phyloP scores from a whole-genome alignment of 2,888 invertebrate species.

The Hedya salicella region DNA sequence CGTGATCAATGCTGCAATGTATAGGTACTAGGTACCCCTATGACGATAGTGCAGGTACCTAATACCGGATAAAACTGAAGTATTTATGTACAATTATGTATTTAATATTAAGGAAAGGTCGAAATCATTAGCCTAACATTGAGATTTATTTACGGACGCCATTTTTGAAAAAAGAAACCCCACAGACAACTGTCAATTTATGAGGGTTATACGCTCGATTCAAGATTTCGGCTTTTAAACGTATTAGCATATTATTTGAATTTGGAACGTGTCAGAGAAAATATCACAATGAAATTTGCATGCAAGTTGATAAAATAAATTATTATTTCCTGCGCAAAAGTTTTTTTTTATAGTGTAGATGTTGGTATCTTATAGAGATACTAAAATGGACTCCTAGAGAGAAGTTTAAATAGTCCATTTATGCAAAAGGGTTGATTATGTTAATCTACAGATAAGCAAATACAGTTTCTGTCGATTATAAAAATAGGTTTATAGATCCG shows the following conservation, averaged over 20 bases:
- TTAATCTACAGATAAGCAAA: not conserved
- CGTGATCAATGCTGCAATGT: too few species aligned
- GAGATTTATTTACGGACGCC: not conserved
- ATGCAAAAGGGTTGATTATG: not conserved
- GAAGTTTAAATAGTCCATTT: not conserved
- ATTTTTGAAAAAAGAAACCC: not conserved
- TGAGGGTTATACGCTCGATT: slow-evolving; percentile 20
- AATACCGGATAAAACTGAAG: too few species aligned
- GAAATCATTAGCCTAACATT: slow-evolving; percentile 12
- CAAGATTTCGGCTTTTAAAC: slow-evolving; percentile 29
- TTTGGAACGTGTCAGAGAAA: slow-evolving; percentile 12
- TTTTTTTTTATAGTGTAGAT: not conserved
- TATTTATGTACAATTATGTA: not conserved
- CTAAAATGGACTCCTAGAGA: not conserved
- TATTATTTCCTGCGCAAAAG: not conserved
- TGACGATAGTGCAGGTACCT: not conserved
- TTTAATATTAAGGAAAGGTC: slow-evolving; percentile 14
- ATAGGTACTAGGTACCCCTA: too few species aligned
- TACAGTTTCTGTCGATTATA: not conserved
- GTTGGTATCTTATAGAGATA: slow-evolving; percentile 1
- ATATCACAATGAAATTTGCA: slow-evolving; percentile 13
- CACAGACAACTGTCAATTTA: slow-evolving; percentile 39
- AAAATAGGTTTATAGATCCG: too few species aligned
- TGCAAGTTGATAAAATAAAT: slow-evolving; percentile 28
- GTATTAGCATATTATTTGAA: slow-evolving; percentile 41